Evolutionary conservation across 2,797 vertebrate genomes (phyloP), one percentile per base, ranked within the genome.

Genomic region (Fistularia commersonii): DNA sequence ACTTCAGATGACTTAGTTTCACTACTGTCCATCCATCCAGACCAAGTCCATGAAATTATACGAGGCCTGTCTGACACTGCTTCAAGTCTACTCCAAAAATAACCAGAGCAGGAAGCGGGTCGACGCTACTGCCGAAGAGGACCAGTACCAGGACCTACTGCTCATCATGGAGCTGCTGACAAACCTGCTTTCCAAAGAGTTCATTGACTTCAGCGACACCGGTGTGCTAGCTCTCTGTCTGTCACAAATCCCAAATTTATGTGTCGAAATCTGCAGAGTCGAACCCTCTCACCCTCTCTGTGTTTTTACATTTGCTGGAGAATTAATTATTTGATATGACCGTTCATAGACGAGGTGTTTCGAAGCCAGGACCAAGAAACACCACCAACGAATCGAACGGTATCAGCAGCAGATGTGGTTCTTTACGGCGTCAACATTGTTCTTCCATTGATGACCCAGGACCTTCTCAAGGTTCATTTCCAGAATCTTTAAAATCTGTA

Each of bases 151-250:
- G 83, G 97, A 99, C 85, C 90, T 99, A 56, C 93, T 99, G 38
- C 97, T 99, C 69, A 99, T 99, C 81, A 98, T 99, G 96, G 97
- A 99, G 74, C 94, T 99, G 67, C 95, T 99, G 63, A 99, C 97
- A 38, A 99, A 99, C 82, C 92, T 99, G 61, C 90, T 99, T 1
- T 98, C 95, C 61, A 99, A 99, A 76, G 97, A 99, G 87, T 99
- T 99, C 84, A 99, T 99, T 52, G 97, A 99, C 85, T 99, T 99
- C 82, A 99, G 97, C 72, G 97, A 99, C 83, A 98, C 95, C 36
- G 97, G 97, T 98, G 83, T 23, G 23, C 23, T 23, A 23, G 23
- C 23, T 23, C 23, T 23, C 23, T 23, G 23, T 23, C 23, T 23
- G 23, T 23, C 23, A 23, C 2, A 23, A 23, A 23, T 23, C 23